Conservation (phyloP, 2,797 vertebrate species). For the Bradypodion pumilum region DNA sequence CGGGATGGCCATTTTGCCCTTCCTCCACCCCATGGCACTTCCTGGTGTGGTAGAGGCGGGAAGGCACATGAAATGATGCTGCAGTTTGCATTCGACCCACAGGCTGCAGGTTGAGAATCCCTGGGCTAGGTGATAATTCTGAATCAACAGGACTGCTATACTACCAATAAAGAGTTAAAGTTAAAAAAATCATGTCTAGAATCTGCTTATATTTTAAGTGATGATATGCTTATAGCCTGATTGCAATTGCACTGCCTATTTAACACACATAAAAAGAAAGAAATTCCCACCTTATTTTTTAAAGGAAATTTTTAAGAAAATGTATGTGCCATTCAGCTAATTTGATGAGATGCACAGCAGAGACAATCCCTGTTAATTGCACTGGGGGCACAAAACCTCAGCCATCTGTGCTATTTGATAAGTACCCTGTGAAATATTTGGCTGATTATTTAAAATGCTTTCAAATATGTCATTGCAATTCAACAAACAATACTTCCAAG, state of each 20-base stretch:
- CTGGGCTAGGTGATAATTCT: too few relatives aligned
- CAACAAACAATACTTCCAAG: constrained; percentile 29
- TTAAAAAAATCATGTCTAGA: not conserved
- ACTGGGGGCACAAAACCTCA: constrained; percentile 35
- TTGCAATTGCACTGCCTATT: not conserved
- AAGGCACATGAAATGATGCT: too few relatives aligned
- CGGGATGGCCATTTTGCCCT: too few relatives aligned
- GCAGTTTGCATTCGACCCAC: too few relatives aligned
- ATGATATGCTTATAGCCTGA: constrained; percentile 3
- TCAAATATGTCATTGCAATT: constrained; percentile 33
- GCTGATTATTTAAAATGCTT: constrained; percentile 53
- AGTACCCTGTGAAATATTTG: constrained; percentile 25
- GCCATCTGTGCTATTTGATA: constrained; percentile 53
- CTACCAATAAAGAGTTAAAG: not conserved
- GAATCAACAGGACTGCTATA: not conserved
- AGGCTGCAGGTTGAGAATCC: too few relatives aligned
- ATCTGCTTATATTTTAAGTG: not conserved
- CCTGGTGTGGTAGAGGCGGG: too few relatives aligned
- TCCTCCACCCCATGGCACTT: too few relatives aligned
- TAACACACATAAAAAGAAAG: constrained; percentile 20
- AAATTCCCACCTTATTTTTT: not conserved
- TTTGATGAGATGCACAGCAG: constrained; percentile 28
- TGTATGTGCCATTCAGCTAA: constrained; percentile 3
- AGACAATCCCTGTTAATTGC: constrained; percentile 45
- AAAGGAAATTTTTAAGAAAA: not conserved